Evolutionary conservation across 2,888 invertebrate genomes (phyloP).

Genomic region (Urechis unicinctus): DNA sequence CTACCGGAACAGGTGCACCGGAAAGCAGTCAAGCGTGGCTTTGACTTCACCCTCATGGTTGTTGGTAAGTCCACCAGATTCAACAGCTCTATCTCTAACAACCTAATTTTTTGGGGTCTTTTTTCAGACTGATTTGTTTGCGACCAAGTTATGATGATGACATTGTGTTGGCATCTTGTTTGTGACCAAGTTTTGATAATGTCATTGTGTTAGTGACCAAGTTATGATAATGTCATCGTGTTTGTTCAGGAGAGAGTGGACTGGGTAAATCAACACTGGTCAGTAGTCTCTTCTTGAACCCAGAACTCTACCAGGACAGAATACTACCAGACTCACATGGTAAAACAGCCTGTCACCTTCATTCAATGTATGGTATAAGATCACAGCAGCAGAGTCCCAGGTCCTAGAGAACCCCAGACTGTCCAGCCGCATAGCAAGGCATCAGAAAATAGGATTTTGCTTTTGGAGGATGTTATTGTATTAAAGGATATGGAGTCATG

Average conservation of each 20-base stretch:
- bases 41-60: conserved; percentile 28
- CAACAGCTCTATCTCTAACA: too few species aligned
- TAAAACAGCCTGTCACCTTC: too few species aligned
- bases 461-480: too few species aligned
- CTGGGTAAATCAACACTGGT: conserved; percentile 91
- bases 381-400: background rate
- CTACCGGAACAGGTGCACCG: conserved; percentile 26
- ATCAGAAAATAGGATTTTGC: too few species aligned
- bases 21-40: conserved; percentile 26
- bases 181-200: too few species aligned
- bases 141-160: too few species aligned
- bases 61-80: conserved; percentile 20
- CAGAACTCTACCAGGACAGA: conserved; percentile 84
- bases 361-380: background rate
- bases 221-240: background rate
- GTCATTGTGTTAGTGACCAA: background rate
- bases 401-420: too few species aligned
- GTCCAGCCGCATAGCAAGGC: too few species aligned
- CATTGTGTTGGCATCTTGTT: too few species aligned
- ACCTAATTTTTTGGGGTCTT: too few species aligned
- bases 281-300: conserved; percentile 80
- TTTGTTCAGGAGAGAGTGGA: conserved; percentile 66
- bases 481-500: too few species aligned
- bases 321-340: conserved; percentile 68
- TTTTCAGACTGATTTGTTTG: too few species aligned